Evolutionary conservation across 2,888 invertebrate genomes (phyloP).

Genomic region (Chymomyza fuscimana): DNA sequence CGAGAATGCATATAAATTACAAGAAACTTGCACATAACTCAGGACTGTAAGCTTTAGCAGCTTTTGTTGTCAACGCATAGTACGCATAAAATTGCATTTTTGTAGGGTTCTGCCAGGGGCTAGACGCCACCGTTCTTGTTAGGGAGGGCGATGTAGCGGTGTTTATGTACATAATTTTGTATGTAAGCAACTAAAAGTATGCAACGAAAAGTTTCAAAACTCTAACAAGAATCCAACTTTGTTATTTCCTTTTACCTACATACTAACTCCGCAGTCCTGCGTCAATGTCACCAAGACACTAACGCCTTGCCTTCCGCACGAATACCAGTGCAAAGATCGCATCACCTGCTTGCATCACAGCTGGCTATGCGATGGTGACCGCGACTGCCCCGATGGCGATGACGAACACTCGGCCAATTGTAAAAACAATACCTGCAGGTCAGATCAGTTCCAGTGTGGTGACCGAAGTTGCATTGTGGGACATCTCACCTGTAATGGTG

Average conservation of each 20-base stretch:
- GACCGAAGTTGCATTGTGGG: slow-evolving; percentile 90
- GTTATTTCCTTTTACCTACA: not conserved
- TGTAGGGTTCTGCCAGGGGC: slow-evolving; percentile 24
- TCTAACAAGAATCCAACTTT: slow-evolving; percentile 41
- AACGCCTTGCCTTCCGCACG: slow-evolving; percentile 86
- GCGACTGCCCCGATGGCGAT: slow-evolving; percentile 90
- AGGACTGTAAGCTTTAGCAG: slow-evolving; percentile 64
- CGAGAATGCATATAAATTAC: slow-evolving; percentile 65
- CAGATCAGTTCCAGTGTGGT: slow-evolving; percentile 93
- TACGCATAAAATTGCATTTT: slow-evolving; percentile 75
- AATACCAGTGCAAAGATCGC: slow-evolving; percentile 90
- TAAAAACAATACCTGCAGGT: slow-evolving; percentile 87
- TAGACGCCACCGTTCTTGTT: not conserved
- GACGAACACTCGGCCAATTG: slow-evolving; percentile 86
- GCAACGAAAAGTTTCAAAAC: slow-evolving; percentile 58
- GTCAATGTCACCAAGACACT: slow-evolving; percentile 68
- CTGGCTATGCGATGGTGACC: slow-evolving; percentile 92
- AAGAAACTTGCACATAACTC: slow-evolving; percentile 69
- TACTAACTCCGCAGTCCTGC: slow-evolving; percentile 40
- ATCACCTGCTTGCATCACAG: slow-evolving; percentile 89
- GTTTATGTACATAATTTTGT: slow-evolving; percentile 56
- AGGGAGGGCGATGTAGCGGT: not conserved
- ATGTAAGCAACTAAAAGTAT: slow-evolving; percentile 53
- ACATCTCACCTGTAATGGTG: slow-evolving; percentile 90
- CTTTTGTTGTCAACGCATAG: slow-evolving; percentile 74